Base-by-base conservation (phyloP, 1,140 invertebrate genomes). In the Panagrolaimus sp. region DNA sequence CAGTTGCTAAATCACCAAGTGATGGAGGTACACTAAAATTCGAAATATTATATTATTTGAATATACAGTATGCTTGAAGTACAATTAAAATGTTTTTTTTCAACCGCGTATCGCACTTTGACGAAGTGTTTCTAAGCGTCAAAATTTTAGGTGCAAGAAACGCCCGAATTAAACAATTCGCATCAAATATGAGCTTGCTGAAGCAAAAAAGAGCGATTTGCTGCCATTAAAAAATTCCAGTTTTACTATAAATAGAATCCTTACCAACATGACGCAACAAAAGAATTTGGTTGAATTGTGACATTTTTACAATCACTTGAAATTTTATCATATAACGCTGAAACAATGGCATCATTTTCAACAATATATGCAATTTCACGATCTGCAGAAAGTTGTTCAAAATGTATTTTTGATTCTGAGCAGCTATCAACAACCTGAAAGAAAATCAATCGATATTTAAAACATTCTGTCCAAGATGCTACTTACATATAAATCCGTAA, bases 1-100 rank as follows among this genome's bases (percentile, higher is more conserved):
- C 63, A 47, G 67, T 77, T 9, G 84, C 83, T 70, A 71, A 67
- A 27, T 84, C 78, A 13, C 63, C 31, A 5, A 82, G 14, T n/a
- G 8, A 23, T n/a, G 67, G 53, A n/a, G 81, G 78, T 38, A 46
- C n/a, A 13, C 9, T 43, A 7, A 23, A 63, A 27, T 27, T 14
- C 31, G 31, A 27, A 48, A n/a, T n/a, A n/a, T n/a, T n/a, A n/a
- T n/a, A n/a, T n/a, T n/a, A n/a, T n/a, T n/a, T n/a, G n/a, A n/a
- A n/a, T n/a, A n/a, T n/a, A n/a, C n/a, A n/a, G n/a, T n/a, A n/a
- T n/a, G n/a, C n/a, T n/a, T n/a, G n/a, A n/a, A n/a, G n/a, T n/a
- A n/a, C n/a, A n/a, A n/a, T n/a, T n/a, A n/a, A n/a, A n/a, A n/a
- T n/a, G n/a, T n/a, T n/a, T n/a, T n/a, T n/a, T n/a, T n/a, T n/a